phyloP scores from a whole-genome alignment of 2,113 vertebrate genomes.

The Eclectus roratus region DNA sequence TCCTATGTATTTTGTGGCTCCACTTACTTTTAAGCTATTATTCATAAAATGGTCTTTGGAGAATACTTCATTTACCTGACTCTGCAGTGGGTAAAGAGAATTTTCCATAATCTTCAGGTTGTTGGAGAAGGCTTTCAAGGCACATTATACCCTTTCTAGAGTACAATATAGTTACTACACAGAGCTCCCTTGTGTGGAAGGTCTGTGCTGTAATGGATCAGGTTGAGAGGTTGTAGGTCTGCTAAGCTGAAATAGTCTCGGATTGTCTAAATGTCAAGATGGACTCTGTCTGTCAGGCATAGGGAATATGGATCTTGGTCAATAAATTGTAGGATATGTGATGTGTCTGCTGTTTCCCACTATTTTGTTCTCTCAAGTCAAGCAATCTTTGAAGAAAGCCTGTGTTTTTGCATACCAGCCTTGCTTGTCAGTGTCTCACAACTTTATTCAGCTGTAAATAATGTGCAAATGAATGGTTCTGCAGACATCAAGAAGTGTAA shows the following conservation, averaged over 20 bases:
- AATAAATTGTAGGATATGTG: neutral
- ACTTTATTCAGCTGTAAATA: neutral
- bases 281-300: neutral
- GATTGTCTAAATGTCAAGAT: neutral
- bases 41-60: neutral
- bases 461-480: neutral
- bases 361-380: neutral
- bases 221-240: neutral
- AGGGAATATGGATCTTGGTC: neutral
- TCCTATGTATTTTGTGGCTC: neutral
- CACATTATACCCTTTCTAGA: neutral
- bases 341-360: neutral
- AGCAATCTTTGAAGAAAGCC: fast-evolving
- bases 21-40: neutral
- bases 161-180: neutral
- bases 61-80: neutral
- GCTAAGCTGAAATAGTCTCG: neutral
- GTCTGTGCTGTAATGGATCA: neutral
- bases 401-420: neutral
- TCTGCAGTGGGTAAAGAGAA: neutral
- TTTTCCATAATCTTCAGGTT: neutral
- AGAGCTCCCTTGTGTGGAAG: neutral
- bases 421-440: neutral
- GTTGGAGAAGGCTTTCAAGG: neutral
- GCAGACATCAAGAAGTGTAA: neutral